phyloP scores from a whole-genome alignment of 2,888 invertebrate genomes.

The Hirudinaria manillensis region DNA sequence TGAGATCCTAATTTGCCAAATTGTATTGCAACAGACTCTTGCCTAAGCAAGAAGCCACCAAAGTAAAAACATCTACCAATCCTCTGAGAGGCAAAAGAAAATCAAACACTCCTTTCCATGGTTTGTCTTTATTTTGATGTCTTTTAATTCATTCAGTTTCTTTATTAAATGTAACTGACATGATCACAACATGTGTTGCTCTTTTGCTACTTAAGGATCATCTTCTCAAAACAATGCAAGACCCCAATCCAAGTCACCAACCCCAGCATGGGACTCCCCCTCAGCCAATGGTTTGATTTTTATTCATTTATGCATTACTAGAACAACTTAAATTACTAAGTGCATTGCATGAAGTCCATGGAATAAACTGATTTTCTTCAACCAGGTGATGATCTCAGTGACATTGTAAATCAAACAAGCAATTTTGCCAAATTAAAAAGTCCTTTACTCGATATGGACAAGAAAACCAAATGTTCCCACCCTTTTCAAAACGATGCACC shows the following conservation, averaged over 20 bases:
- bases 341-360: too few species aligned
- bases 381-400: conserved; percentile 19
- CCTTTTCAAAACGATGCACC: background rate
- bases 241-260: conserved; percentile 5
- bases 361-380: too few species aligned
- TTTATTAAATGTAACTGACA: too few species aligned
- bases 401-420: conserved; percentile 32
- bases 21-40: too few species aligned
- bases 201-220: background rate
- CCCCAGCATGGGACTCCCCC: conserved; percentile 24
- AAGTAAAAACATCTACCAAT: too few species aligned
- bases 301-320: background rate
- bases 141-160: too few species aligned
- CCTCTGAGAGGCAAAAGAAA: too few species aligned
- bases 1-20: too few species aligned
- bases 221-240: background rate
- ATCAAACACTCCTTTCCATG: too few species aligned
- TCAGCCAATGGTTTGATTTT: conserved; percentile 17
- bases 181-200: too few species aligned
- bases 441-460: background rate
- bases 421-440: conserved; percentile 29
- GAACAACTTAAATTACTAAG: background rate
- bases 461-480: background rate
- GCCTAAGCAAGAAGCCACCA: too few species aligned
- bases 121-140: too few species aligned